Conservation (phyloP, 2,888 invertebrate genomes). For the Stenurella melanura region DNA sequence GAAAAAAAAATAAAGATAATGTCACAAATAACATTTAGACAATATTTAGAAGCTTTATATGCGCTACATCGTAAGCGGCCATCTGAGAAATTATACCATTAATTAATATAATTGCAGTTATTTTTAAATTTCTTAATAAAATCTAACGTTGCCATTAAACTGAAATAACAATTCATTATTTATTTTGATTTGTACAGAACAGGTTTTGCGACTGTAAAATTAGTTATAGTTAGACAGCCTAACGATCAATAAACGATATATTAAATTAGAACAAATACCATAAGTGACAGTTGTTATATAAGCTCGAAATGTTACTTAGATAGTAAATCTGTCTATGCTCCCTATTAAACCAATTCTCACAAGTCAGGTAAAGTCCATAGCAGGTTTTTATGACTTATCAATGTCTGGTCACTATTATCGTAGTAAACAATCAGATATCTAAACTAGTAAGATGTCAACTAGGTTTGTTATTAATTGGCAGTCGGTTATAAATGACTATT, state of each 20-base stretch:
- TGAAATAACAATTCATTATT: slow-evolving; percentile 1
- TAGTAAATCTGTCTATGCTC: slow-evolving; percentile 49
- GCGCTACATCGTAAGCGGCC: too few relatives aligned
- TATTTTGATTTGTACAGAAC: slow-evolving; percentile 17
- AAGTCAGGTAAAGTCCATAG: slow-evolving; percentile 45
- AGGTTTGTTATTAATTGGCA: slow-evolving; percentile 63
- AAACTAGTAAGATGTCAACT: slow-evolving; percentile 61
- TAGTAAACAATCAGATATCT: slow-evolving; percentile 44
- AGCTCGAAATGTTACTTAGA: slow-evolving; percentile 39
- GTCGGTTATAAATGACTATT: slow-evolving; percentile 63
- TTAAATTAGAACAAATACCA: slow-evolving; percentile 54
- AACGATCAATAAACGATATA: slow-evolving; percentile 49
- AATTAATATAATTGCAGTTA: too few relatives aligned
- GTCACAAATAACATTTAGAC: too few relatives aligned
- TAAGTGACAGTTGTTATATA: slow-evolving; percentile 51
- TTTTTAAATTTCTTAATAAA: too few relatives aligned
- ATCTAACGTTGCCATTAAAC: background rate
- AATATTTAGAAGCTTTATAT: too few relatives aligned
- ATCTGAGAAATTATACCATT: too few relatives aligned
- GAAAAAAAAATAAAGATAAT: too few relatives aligned
- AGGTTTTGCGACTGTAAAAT: slow-evolving; percentile 26
- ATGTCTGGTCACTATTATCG: slow-evolving; percentile 28
- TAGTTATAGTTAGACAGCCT: slow-evolving; percentile 15
- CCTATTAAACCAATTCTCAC: slow-evolving; percentile 55
- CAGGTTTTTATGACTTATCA: slow-evolving; percentile 50